Conservation (phyloP, 92 coral and sea anemone genomes). For the Palythoa grandis region DNA sequence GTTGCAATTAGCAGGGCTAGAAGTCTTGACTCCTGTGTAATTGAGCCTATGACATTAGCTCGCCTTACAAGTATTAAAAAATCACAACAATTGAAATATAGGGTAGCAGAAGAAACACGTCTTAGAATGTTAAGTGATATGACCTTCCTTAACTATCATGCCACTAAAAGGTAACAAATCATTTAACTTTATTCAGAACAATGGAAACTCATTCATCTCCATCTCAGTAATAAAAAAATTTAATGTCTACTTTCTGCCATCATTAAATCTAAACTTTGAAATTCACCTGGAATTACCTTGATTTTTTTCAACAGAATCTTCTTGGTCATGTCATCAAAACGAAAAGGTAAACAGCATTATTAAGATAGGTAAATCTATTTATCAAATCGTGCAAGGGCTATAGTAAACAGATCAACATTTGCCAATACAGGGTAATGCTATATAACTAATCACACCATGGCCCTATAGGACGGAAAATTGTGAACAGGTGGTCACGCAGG, state of each 20-base stretch:
- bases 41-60: conserved; percentile 59
- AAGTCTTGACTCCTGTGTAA: conserved; percentile 49
- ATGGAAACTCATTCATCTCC: too few species aligned
- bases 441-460: too few species aligned
- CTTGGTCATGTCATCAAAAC: conserved; percentile 39
- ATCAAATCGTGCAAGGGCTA: not conserved
- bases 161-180: conserved; percentile 1
- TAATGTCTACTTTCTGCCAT: too few species aligned
- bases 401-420: too few species aligned
- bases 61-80: conserved; percentile 43
- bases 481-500: too few species aligned
- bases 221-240: too few species aligned
- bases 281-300: too few species aligned
- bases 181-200: too few species aligned
- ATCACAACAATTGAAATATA: conserved; percentile 36
- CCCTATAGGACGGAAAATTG: too few species aligned
- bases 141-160: conserved; percentile 32
- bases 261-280: too few species aligned
- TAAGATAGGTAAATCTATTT: conserved; percentile 20
- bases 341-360: conserved; percentile 41
- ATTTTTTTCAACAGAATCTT: not conserved
- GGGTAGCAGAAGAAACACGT: conserved; percentile 37
- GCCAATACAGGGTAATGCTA: too few species aligned
- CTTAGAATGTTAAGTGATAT: conserved; percentile 10
- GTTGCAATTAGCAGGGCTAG: conserved; percentile 60